Evolutionary conservation across 2,113 vertebrate species (phyloP).

Genomic region (Barbus barbus): DNA sequence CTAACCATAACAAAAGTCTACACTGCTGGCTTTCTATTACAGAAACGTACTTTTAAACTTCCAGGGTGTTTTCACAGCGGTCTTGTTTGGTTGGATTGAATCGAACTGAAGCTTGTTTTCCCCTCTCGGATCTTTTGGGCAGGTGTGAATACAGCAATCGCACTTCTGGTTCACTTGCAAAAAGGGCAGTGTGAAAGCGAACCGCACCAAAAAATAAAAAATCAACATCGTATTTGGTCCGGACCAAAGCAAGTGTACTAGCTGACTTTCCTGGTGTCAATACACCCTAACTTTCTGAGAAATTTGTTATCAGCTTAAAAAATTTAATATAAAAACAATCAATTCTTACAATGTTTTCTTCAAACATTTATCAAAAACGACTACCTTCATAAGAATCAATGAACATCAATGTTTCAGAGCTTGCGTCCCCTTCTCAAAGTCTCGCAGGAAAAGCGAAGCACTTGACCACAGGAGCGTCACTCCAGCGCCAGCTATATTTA

Average conservation of each 20-base stretch:
- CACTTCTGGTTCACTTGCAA: too few species aligned
- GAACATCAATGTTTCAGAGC: background rate
- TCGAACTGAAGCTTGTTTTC: too few species aligned
- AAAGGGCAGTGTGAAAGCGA: too few species aligned
- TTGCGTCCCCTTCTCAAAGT: background rate
- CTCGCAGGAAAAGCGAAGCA: background rate
- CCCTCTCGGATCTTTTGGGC: too few species aligned
- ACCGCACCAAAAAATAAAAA: too few species aligned
- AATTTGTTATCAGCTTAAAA: background rate
- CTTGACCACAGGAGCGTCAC: background rate
- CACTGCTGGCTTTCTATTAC: background rate
- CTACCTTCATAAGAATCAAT: background rate
- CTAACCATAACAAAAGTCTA: too few species aligned
- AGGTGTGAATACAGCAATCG: too few species aligned
- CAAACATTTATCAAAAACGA: background rate
- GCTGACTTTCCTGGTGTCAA: too few species aligned
- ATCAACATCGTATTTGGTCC: too few species aligned
- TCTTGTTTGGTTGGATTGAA: too few species aligned
- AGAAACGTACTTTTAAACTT: background rate
- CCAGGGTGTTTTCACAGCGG: too few species aligned
- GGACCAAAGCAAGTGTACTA: too few species aligned
- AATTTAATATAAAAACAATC: background rate
- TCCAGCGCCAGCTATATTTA: background rate
- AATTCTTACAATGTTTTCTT: background rate
- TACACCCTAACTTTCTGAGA: background rate